phyloP scores from a whole-genome alignment of 2,113 vertebrate genomes.

The Climacteris rufus region DNA sequence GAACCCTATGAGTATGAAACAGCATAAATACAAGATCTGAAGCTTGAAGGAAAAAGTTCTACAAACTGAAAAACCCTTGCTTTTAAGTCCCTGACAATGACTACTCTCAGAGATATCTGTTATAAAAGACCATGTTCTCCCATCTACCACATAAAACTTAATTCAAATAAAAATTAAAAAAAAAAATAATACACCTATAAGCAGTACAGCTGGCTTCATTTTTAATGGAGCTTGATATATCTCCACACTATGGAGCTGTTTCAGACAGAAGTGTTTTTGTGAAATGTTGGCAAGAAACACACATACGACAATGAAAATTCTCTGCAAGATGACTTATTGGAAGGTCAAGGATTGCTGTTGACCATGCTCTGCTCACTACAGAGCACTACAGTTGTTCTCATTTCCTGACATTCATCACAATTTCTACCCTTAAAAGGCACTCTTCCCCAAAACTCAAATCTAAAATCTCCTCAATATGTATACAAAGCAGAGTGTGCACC shows the following conservation, averaged over 20 bases:
- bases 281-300: background rate
- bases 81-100: background rate
- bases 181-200: background rate
- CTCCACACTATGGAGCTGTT: background rate
- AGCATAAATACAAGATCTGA: background rate
- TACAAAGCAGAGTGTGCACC: background rate
- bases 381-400: background rate
- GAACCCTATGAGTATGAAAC: background rate
- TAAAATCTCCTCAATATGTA: background rate
- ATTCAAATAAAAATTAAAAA: background rate
- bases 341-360: background rate
- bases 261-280: background rate
- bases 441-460: background rate
- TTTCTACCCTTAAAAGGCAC: background rate
- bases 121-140: background rate
- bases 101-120: background rate
- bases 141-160: background rate
- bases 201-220: constrained; percentile 8
- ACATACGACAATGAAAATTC: background rate
- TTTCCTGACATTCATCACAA: background rate
- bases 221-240: constrained; percentile 28
- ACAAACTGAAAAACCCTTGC: background rate
- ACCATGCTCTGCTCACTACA: background rate
- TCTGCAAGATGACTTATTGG: background rate
- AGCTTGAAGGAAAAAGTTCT: background rate